Base-by-base conservation (phyloP, 2,888 invertebrate species). In the Drosophila buzzatii region DNA sequence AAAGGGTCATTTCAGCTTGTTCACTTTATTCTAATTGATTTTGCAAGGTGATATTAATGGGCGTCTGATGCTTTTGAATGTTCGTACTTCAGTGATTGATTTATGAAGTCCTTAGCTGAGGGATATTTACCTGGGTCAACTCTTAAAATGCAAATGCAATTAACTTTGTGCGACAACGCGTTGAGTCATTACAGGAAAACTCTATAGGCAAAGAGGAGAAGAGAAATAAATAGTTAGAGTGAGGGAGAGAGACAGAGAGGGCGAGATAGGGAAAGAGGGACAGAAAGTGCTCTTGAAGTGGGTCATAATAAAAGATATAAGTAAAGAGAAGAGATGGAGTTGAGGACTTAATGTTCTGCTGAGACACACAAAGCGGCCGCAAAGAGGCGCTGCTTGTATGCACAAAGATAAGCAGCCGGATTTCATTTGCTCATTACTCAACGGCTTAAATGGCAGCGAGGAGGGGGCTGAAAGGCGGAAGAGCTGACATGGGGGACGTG, bases 371-470 rank as follows among this genome's bases (percentile, higher is more conserved):
- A 89, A 86, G 81, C 73, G 76, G 72, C 89, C 87, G 76, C 86
- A 89, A 88, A 85, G 84, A 73, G 84, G 58, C 70, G 70, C 76
- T 70, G 73, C 79, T 74, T 85, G 82, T 82, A 78, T 82, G 85
- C 66, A 76, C 70, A 73, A 70, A 86, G 85, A 85, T 85, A 85
- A 85, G 85, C 89, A 81, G 70, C 70, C 77, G 85, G 89, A 89
- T 89, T 85, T 86, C 82, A 87, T 81, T 86, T 89, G 89, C 85
- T 86, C 85, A 89, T 85, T 85, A 85, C 87, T 85, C 85, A 85
- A 86, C 72, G 75, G 85, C 85, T 85, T 89, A 79, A 74, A 72
- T 57, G 47, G 80, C 49, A 42, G 41, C 27, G 10, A 3, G 39
- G 47, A 51, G 47, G 31, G 6, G 47, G 47, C 44, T 10, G 9